phyloP scores from a whole-genome alignment of 2,888 invertebrate genomes.

The Philonicus albiceps region DNA sequence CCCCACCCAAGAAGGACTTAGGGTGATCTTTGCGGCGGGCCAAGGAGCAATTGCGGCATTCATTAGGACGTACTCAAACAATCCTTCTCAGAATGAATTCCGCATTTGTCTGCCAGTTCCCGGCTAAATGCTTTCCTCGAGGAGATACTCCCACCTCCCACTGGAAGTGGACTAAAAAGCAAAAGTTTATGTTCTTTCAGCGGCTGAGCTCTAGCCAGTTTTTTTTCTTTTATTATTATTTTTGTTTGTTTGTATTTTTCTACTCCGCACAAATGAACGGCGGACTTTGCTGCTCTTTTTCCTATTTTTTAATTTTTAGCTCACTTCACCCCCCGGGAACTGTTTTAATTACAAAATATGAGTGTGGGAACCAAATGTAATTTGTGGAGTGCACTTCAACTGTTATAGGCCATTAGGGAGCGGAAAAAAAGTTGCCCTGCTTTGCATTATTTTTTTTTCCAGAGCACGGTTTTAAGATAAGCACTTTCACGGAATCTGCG shows the following conservation, averaged over 20 bases:
- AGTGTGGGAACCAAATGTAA: not conserved
- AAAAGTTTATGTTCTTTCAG: not conserved
- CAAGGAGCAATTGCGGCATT: not conserved
- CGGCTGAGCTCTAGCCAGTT: not conserved
- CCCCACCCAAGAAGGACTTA: not conserved
- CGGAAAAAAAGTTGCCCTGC: not conserved
- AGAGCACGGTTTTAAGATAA: not conserved
- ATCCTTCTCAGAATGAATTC: not conserved
- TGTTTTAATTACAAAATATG: constrained; percentile 8
- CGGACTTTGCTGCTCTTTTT: not conserved
- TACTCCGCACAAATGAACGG: not conserved
- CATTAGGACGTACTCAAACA: not conserved
- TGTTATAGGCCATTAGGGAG: constrained; percentile 8
- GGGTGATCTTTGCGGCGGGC: not conserved
- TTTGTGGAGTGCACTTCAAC: constrained; percentile 25
- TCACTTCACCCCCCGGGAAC: not conserved
- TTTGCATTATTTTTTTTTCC: not conserved
- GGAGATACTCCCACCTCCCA: not conserved
- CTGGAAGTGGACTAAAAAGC: not conserved
- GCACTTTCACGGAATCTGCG: not conserved
- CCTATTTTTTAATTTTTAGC: not conserved
- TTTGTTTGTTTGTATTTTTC: too few species aligned
- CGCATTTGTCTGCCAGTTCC: not conserved
- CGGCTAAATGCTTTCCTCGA: not conserved
- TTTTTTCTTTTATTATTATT: not conserved